These are phyloP conservation scores for Tenrec ecaudatus DNA, from an alignment of 2,113 vertebrate species.

Conservation along the genomic window DNA sequence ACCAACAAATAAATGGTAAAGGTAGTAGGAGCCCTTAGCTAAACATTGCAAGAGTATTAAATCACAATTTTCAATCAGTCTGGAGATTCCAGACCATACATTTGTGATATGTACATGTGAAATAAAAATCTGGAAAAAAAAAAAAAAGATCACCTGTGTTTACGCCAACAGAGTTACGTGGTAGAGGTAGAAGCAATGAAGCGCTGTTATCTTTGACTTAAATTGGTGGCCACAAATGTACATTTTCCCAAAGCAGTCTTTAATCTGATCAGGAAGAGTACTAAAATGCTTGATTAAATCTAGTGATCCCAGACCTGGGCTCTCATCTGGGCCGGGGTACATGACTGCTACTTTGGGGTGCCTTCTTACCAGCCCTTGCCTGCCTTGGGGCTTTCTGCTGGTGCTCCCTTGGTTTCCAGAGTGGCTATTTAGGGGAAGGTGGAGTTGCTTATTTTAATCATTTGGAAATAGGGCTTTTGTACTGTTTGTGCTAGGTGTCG, in stretches of 20 bases:
- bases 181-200: constrained; percentile 1
- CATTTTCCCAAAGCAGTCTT: neutral
- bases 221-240: neutral
- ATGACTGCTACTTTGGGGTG: neutral
- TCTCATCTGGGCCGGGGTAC: neutral
- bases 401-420: constrained; percentile 34
- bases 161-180: neutral
- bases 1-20: neutral
- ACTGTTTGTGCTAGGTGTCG: too few relatives aligned
- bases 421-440: constrained; percentile 5
- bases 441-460: neutral
- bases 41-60: constrained; percentile 52
- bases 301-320: neutral
- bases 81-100: constrained; percentile 20
- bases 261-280: constrained; percentile 39
- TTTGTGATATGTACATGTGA: neutral
- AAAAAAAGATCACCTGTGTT: neutral
- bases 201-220: constrained; percentile 12
- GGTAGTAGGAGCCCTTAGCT: neutral
- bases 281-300: constrained; percentile 42
- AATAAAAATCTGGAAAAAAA: constrained; percentile 1
- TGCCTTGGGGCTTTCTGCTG: neutral
- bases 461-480: neutral
- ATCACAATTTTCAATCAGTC: constrained; percentile 6
- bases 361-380: neutral